Conservation (phyloP, 2,797 vertebrate genomes). For the Furcifer pardalis region DNA sequence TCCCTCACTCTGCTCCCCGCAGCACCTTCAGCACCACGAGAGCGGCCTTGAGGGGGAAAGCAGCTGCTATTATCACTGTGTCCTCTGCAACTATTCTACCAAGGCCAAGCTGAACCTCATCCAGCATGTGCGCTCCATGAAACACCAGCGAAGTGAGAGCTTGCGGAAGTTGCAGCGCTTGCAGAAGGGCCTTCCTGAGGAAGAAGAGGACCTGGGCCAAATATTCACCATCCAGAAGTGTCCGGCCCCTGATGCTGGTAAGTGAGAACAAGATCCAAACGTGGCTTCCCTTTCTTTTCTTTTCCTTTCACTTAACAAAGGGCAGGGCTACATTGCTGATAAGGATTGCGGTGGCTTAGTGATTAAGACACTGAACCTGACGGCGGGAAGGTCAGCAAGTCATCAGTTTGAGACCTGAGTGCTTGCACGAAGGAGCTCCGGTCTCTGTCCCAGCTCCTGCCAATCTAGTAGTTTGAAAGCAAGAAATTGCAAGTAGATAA, state of each 20-base stretch:
- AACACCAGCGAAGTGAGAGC: constrained; percentile 97
- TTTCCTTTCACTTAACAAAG: not conserved
- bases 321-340: rapidly evolving
- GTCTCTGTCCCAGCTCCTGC: no score
- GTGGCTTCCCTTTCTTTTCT: not conserved
- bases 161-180: constrained; percentile 96
- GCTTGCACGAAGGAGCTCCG: no score
- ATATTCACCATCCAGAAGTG: constrained; percentile 98
- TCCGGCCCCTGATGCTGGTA: constrained; percentile 89
- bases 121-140: constrained; percentile 99
- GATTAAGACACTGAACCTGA: no score
- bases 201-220: constrained; percentile 92
- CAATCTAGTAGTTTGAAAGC: no score
- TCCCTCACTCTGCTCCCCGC: constrained; percentile 64
- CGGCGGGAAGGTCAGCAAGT: no score
- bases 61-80: constrained; percentile 96
- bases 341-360: no score
- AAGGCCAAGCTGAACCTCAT: constrained; percentile 99
- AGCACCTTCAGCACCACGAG: constrained; percentile 99
- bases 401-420: no score
- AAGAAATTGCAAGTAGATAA: no score
- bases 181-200: constrained; percentile 95
- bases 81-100: constrained; percentile 97
- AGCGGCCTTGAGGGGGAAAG: constrained; percentile 91
- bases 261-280: constrained; percentile 55